A percentile compares a stretch with the other conserved stretches of the same genome.
Conservation (phyloP, 2,113 vertebrate genomes). For the Tapirus terrestris region DNA sequence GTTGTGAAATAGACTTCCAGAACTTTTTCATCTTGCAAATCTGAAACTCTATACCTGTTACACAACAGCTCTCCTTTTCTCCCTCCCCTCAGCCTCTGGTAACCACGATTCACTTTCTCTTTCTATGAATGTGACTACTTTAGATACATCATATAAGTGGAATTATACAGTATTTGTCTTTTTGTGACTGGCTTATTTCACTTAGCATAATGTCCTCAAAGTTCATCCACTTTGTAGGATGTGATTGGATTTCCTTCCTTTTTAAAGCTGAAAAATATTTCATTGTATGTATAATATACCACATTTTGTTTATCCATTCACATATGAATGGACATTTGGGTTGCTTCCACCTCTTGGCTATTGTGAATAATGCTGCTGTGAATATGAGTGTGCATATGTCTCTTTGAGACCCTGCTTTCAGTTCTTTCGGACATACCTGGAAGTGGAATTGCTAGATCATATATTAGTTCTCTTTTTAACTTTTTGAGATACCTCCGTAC, state of each 20-base stretch:
- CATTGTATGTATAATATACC: background rate
- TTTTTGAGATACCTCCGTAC: too few species aligned
- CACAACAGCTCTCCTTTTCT: background rate
- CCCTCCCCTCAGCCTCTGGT: background rate
- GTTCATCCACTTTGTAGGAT: background rate
- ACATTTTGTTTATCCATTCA: background rate
- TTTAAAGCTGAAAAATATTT: background rate
- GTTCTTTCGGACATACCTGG: background rate
- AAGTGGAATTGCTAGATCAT: background rate
- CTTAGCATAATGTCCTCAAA: background rate
- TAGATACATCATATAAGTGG: background rate
- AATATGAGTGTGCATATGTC: background rate
- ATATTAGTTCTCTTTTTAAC: background rate
- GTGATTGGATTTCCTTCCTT: background rate
- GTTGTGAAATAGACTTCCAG: background rate
- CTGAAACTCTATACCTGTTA: background rate
- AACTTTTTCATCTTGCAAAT: background rate
- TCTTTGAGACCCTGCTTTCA: background rate
- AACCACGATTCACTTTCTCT: background rate
- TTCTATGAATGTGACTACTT: background rate
- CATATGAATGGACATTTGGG: background rate
- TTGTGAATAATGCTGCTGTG: background rate
- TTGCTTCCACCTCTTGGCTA: background rate
- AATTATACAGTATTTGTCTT: background rate
- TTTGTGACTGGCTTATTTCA: background rate